phyloP scores from a whole-genome alignment of 2,113 vertebrate genomes.

The Sterrhoptilus dennistouni region DNA sequence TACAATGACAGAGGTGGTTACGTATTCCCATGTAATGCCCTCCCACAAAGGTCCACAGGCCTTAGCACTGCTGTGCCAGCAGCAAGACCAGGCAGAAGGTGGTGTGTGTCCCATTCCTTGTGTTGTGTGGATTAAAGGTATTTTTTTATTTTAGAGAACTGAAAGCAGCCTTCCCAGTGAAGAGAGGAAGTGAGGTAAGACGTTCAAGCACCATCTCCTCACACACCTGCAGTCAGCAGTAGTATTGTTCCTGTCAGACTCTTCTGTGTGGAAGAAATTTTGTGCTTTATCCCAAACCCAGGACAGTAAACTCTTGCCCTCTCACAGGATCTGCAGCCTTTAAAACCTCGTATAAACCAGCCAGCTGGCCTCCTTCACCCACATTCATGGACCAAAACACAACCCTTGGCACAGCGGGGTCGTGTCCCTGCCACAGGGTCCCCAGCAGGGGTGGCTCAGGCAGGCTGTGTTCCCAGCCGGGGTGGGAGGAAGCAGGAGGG shows the following conservation, averaged over 20 bases:
- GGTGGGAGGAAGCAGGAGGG: neutral
- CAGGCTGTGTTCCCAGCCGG: neutral
- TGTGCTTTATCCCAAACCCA: neutral
- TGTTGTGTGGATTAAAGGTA: accelerated
- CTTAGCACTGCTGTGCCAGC: neutral
- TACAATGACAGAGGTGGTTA: accelerated
- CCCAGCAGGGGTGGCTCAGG: neutral
- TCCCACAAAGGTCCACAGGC: neutral
- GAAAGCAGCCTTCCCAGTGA: neutral
- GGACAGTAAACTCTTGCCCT: neutral
- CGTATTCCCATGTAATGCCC: neutral
- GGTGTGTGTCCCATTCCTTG: neutral
- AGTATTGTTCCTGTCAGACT: neutral
- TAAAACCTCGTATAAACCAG: neutral
- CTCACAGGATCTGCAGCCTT: neutral
- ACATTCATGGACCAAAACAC: no score
- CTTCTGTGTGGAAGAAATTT: neutral
- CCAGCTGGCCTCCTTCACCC: neutral
- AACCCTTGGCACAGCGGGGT: neutral
- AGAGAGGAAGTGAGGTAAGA: neutral
- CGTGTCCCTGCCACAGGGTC: neutral
- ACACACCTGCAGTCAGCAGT: neutral
- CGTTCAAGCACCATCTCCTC: neutral
- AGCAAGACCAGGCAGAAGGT: neutral
- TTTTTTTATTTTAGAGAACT: neutral